Evolutionary conservation across 2,888 invertebrate species (phyloP).

Genomic region (Crocallis elinguaria): DNA sequence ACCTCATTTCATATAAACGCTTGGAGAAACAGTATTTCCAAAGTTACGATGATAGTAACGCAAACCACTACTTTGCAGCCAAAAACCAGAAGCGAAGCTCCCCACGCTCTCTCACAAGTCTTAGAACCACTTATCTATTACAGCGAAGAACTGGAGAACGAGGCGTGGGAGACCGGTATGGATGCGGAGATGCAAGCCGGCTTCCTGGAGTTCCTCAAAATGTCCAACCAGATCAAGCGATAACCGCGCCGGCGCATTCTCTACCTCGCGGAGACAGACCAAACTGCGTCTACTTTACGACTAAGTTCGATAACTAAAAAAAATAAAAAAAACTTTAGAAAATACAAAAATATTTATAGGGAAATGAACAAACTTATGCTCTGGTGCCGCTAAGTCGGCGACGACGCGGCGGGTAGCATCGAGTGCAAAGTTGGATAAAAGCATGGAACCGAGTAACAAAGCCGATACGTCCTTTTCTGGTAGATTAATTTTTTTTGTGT

Average conservation of each 20-base stretch:
- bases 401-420: neutral
- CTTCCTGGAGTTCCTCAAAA: conserved; percentile 81
- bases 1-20: too few relatives aligned
- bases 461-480: conserved; percentile 6
- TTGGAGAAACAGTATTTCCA: too few relatives aligned
- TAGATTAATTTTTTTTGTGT: conserved; percentile 1
- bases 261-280: conserved; percentile 62
- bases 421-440: neutral
- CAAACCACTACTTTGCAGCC: too few relatives aligned
- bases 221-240: conserved; percentile 83
- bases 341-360: conserved; percentile 72
- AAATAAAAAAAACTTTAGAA: conserved; percentile 70
- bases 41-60: too few relatives aligned
- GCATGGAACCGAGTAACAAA: neutral
- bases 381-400: conserved; percentile 18
- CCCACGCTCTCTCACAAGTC: too few relatives aligned
- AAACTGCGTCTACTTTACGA: conserved; percentile 59
- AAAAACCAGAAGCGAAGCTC: too few relatives aligned
- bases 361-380: conserved; percentile 49
- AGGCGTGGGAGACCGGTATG: conserved; percentile 82
- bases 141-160: conserved; percentile 80
- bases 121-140: conserved; percentile 21
- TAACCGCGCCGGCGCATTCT: conserved; percentile 58
- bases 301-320: conserved; percentile 60
- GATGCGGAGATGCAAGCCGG: conserved; percentile 81